Evolutionary conservation across 1,140 invertebrate genomes (phyloP), one percentile per base, ranked within the genome.

Genomic region (Drosophila aff.): DNA sequence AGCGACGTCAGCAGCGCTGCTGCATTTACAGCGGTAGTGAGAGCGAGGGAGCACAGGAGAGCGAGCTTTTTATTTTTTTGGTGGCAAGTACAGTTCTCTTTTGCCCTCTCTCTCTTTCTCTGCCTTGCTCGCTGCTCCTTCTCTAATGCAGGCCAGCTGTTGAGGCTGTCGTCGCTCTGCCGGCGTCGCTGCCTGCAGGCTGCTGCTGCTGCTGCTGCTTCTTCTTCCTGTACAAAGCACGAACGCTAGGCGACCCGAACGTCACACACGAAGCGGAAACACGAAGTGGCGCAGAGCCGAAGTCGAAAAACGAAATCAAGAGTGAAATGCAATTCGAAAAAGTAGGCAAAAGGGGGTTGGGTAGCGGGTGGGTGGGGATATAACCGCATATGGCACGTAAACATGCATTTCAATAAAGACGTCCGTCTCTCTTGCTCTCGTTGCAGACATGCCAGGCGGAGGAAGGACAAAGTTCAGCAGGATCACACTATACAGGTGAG

Each of bases 391-490:
- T 59, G 38, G 52, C 57, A 55, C 63, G 55, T 59, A 67, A 58
- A 57, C 60, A 79, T 61, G 60, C 52, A 82, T 78, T 83, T 52
- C 28, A 79, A 72, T 58, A 46, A 13, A 41, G 43, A 18, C 53
- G 2, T 43, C 26, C 47, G 18, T 57, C 61, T 75, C 44, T 31
- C 43, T 68, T 44, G 23, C 26, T 64, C 65, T 66, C 55, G 4
- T 87, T 87, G 62, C 84, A 89, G 84, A 89, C 69, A 89, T 84
- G 85, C 78, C 77, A 61, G 85, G 84, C 84, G 65, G 78, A 76
- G 68, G 74, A 83, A 89, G 77, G 76, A 79, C 87, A 84, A 77
- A 82, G 77, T 79, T 73, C 65, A 82, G 78, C 77, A 89, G 85
- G 81, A 89, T 89, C 85, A 79, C 65, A 84, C 62, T 77, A 81